Percentiles rank a stretch among this genome's conserved stretches.
phyloP scores from a whole-genome alignment of 2,113 vertebrate species.

The Phylloscopus trochilus region DNA sequence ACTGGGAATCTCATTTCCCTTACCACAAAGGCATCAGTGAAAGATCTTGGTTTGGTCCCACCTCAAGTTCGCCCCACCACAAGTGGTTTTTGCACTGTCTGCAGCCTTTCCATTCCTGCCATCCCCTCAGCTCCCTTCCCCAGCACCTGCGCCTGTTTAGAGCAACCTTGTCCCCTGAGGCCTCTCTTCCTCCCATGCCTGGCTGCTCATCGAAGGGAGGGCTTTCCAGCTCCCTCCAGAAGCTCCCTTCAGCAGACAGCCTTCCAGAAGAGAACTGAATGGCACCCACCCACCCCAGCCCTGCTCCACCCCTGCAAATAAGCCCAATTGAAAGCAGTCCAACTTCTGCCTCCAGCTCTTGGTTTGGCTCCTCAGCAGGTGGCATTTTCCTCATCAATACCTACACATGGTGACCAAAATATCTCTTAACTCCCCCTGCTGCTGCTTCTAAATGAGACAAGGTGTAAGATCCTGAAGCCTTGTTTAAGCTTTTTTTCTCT shows the following conservation, averaged over 20 bases:
- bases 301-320: neutral
- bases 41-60: neutral
- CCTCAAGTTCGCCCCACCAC: neutral
- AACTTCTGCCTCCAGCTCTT: neutral
- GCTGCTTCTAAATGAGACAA: neutral
- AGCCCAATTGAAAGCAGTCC: neutral
- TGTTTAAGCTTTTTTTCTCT: neutral
- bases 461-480: neutral
- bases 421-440: neutral
- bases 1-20: neutral
- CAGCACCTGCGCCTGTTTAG: fast-evolving
- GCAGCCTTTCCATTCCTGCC: neutral
- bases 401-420: neutral
- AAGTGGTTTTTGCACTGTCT: fast-evolving
- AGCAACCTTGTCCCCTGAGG: neutral
- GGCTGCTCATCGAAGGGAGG: fast-evolving
- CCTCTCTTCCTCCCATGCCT: fast-evolving
- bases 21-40: neutral
- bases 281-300: neutral
- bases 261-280: neutral
- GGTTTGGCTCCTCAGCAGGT: neutral
- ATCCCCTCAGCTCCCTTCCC: neutral
- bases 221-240: neutral
- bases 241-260: neutral
- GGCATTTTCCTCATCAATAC: neutral